phyloP scores from a whole-genome alignment of 1,140 invertebrate species.

The Ips typographus region DNA sequence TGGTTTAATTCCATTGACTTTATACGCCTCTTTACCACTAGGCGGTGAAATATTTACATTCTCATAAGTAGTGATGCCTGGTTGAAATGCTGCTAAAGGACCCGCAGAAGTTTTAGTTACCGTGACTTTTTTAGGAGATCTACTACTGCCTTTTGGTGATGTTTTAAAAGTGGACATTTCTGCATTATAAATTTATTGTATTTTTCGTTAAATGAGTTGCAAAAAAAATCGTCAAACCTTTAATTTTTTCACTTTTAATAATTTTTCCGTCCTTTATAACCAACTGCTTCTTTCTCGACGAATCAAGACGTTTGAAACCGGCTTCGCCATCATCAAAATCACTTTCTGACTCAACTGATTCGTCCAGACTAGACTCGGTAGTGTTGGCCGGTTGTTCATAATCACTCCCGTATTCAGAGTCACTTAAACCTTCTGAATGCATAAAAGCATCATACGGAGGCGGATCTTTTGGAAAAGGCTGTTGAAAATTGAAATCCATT shows the following conservation, averaged over 20 bases:
- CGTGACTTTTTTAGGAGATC: constrained; percentile 43
- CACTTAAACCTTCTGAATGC: constrained; percentile 44
- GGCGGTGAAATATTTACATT: constrained; percentile 55
- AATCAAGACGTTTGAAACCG: constrained; percentile 58
- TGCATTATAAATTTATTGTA: not conserved
- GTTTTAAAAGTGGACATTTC: constrained; percentile 20
- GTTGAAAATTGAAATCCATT: constrained; percentile 9
- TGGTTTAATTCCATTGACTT: constrained; percentile 77
- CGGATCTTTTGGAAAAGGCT: constrained; percentile 37
- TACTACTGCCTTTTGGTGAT: constrained; percentile 18
- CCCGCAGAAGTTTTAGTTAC: constrained; percentile 44
- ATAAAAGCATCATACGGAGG: constrained; percentile 57
- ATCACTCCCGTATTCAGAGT: constrained; percentile 50
- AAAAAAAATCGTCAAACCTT: not conserved
- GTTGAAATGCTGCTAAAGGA: constrained; percentile 53
- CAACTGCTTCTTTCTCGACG: constrained; percentile 69
- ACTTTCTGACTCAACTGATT: constrained; percentile 54
- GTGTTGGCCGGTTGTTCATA: constrained; percentile 48
- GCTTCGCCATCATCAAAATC: constrained; percentile 55
- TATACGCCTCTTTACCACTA: constrained; percentile 55
- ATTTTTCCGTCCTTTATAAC: constrained; percentile 74
- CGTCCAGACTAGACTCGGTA: constrained; percentile 47
- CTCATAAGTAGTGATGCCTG: constrained; percentile 53
- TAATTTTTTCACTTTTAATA: constrained; percentile 54
- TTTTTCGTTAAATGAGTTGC: too few species aligned